Conservation (phyloP, 1,140 invertebrate species). For the Lineus longissimus region DNA sequence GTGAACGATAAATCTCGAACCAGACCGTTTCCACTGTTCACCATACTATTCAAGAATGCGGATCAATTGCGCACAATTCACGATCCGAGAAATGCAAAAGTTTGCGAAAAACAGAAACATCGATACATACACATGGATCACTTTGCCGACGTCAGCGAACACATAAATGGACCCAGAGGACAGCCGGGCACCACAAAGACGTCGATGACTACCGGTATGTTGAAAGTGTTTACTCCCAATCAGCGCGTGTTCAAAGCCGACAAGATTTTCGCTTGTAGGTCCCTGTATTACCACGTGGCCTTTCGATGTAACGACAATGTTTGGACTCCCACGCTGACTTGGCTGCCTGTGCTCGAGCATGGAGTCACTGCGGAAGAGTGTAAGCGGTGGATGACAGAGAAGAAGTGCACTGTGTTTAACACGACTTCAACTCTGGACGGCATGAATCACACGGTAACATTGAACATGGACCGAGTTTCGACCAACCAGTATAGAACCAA, state of each 20-base stretch:
- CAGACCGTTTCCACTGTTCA: constrained; percentile 3
- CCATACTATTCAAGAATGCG: constrained; percentile 4
- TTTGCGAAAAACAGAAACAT: constrained; percentile 6
- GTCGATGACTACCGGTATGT: background rate
- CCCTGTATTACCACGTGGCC: background rate
- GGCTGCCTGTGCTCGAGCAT: background rate
- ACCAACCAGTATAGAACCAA: background rate
- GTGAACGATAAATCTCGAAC: background rate
- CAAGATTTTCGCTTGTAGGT: background rate
- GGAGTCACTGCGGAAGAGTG: background rate
- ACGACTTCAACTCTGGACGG: background rate
- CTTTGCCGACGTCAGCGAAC: background rate
- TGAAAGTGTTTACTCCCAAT: constrained; percentile 3
- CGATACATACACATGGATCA: background rate
- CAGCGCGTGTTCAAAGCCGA: background rate
- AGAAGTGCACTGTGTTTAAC: background rate
- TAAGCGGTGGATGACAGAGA: background rate
- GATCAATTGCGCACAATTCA: background rate
- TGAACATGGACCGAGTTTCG: background rate
- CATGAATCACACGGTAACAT: background rate
- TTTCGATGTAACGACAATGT: constrained; percentile 3
- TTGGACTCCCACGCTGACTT: background rate
- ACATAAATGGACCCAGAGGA: background rate
- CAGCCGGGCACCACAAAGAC: background rate
- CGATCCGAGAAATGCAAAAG: constrained; percentile 1